Percentiles rank a stretch among this genome's conserved stretches.
phyloP scores from a whole-genome alignment of 2,113 vertebrate genomes.

The Mohoua ochrocephala region DNA sequence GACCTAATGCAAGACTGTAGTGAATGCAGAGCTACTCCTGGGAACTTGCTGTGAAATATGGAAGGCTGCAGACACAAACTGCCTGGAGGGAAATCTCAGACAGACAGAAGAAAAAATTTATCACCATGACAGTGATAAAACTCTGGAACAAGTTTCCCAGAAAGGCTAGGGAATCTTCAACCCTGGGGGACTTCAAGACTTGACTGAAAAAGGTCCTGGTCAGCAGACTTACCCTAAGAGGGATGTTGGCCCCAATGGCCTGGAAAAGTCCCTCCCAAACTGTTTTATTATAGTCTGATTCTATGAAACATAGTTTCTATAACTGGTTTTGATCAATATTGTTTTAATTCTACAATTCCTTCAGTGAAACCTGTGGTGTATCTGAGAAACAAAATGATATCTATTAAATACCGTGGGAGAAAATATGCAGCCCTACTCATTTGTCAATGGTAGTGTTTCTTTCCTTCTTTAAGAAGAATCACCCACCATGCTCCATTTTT shows the following conservation, averaged over 20 bases:
- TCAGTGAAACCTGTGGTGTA: background rate
- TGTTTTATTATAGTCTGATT: background rate
- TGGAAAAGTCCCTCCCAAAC: background rate
- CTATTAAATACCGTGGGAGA: background rate
- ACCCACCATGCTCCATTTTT: fast-evolving
- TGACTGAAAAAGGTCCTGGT: background rate
- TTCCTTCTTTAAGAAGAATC: background rate
- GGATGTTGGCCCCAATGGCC: background rate
- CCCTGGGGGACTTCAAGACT: background rate
- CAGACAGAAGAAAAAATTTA: background rate
- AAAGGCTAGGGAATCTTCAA: background rate
- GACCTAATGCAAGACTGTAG: background rate
- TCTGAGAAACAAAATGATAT: background rate
- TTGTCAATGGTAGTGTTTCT: background rate
- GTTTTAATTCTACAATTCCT: background rate
- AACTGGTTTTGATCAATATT: background rate
- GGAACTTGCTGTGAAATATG: background rate
- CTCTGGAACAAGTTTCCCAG: background rate
- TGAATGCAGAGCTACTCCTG: background rate
- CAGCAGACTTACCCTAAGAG: background rate
- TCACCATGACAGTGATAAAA: background rate
- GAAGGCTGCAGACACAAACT: background rate
- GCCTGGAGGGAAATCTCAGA: background rate
- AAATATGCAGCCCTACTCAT: background rate
- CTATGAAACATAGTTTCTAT: background rate